Conservation (phyloP, 2,797 vertebrate species). For the Myotis daubentonii region DNA sequence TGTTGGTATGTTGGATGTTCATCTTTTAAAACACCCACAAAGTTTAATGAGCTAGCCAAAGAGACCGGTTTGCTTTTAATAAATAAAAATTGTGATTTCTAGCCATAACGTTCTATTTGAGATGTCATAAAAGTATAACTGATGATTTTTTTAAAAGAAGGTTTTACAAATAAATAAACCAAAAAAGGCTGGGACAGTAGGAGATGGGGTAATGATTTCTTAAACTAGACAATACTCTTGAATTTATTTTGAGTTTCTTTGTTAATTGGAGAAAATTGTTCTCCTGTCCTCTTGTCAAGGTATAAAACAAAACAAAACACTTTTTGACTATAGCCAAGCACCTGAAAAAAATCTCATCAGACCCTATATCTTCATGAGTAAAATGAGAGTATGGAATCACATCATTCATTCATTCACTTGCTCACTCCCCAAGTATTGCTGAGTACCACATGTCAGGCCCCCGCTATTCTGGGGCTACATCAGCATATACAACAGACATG, state of each 20-base stretch:
- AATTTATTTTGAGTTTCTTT: not conserved
- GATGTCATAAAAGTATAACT: not conserved
- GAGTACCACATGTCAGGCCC: not conserved
- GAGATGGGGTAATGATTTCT: not conserved
- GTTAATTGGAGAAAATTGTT: not conserved
- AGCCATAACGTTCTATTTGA: not conserved
- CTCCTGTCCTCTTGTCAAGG: not conserved
- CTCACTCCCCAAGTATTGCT: not conserved
- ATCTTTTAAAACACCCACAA: constrained; percentile 38
- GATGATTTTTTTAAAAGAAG: not conserved
- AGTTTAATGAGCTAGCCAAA: constrained; percentile 20
- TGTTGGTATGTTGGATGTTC: not conserved
- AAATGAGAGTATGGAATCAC: not conserved
- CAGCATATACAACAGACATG: not conserved
- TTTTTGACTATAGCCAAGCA: not conserved
- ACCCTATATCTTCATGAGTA: not conserved
- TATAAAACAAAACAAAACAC: not conserved
- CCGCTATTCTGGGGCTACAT: not conserved
- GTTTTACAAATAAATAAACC: not conserved
- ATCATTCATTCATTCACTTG: not conserved
- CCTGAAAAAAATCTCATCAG: not conserved
- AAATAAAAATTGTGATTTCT: constrained; percentile 6
- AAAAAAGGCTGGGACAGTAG: not conserved
- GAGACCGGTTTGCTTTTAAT: not conserved
- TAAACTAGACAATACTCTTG: not conserved